These are phyloP conservation scores for Meleagris gallopavo DNA, from an alignment of 2,113 vertebrate genomes.

Conservation along the genomic window DNA sequence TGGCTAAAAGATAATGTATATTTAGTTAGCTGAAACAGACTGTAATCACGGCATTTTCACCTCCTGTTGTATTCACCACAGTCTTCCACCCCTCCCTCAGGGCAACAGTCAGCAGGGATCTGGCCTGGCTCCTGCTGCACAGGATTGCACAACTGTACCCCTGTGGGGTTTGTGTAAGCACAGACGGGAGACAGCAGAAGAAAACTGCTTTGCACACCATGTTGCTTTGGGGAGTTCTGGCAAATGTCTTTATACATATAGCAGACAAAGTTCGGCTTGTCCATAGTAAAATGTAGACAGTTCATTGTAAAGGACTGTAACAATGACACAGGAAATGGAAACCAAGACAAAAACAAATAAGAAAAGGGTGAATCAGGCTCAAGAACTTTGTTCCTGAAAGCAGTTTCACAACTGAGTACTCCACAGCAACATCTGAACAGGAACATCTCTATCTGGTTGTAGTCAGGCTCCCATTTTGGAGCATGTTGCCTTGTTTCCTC, in stretches of 20 bases:
- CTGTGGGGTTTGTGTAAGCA: background rate
- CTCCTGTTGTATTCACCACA: background rate
- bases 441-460: background rate
- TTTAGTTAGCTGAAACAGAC: background rate
- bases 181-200: background rate
- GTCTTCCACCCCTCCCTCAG: background rate
- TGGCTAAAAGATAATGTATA: background rate
- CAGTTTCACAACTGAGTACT: background rate
- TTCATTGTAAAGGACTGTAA: background rate
- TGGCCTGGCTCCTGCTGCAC: background rate
- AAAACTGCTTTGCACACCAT: background rate
- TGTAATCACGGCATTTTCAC: background rate
- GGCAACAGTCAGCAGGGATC: background rate
- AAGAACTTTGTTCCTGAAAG: background rate
- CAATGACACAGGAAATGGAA: background rate
- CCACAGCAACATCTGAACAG: background rate
- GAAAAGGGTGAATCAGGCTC: background rate
- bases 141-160: background rate
- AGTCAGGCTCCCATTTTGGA: background rate
- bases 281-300: background rate
- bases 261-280: background rate
- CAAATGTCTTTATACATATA: background rate
- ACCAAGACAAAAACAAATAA: background rate
- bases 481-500: background rate
- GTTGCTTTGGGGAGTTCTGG: background rate